Conservation (phyloP, 1,140 invertebrate genomes). For the Zaprionus inermis region DNA sequence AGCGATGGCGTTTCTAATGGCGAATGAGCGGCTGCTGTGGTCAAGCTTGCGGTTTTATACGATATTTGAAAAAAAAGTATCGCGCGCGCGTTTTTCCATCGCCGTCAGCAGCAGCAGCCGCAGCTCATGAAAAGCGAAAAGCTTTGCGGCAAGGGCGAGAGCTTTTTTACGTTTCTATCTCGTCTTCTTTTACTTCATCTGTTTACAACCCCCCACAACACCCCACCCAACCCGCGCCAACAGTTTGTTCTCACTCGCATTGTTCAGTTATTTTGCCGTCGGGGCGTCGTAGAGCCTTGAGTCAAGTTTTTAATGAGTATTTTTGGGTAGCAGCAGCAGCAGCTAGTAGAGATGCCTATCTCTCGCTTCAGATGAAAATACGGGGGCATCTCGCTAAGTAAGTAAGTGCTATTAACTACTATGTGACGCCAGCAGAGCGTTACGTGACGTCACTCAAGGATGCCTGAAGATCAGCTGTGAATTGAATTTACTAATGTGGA, state of each 20-base stretch:
- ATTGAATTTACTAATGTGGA: neutral
- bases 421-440: conserved; percentile 47
- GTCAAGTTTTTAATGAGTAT: conserved; percentile 63
- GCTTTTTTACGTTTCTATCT: conserved; percentile 30
- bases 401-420: conserved; percentile 5
- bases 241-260: conserved; percentile 3
- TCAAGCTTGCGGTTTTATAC: conserved; percentile 82
- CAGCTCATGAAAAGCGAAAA: neutral
- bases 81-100: conserved; percentile 39
- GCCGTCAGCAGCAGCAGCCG: conserved; percentile 7
- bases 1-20: conserved; percentile 70
- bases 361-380: conserved; percentile 70
- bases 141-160: conserved; percentile 32
- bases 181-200: conserved; percentile 8
- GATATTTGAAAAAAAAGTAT: conserved; percentile 54
- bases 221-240: neutral
- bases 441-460: conserved; percentile 66
- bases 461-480: conserved; percentile 42
- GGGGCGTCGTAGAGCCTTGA: conserved; percentile 60
- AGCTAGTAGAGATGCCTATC: conserved; percentile 57
- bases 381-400: conserved; percentile 43
- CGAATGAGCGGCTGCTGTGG: conserved; percentile 71
- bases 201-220: neutral
- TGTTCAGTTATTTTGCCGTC: conserved; percentile 17
- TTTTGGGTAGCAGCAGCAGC: conserved; percentile 63